Base-by-base conservation (phyloP, 2,888 invertebrate genomes). In the Pycnomerus fuliginosus region DNA sequence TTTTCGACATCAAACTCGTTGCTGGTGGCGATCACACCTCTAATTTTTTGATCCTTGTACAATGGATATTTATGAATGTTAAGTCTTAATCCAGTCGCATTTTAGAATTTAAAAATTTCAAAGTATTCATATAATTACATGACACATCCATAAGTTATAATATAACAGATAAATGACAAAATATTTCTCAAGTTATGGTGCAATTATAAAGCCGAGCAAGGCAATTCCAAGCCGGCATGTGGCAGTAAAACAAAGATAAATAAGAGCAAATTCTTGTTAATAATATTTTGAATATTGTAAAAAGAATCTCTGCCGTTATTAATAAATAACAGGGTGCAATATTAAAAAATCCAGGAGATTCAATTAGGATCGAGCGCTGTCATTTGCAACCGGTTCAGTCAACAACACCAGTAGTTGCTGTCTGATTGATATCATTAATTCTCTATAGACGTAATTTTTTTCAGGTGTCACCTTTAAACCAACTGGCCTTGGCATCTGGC, bases 121-220 rank as follows among this genome's bases (percentile, higher is more conserved):
- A 37, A 35, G 44, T 38, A 52, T 50, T 36, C 39, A 39, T 42
- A 45, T 48, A 50, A 53, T 50, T 48, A 45, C 35, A 30, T 44
- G 53, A 48, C 50, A 48, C 40, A 47, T 49, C 25, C 35, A 48
- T 50, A 49, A 24, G 36, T 50, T 50, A 51, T 44, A 49, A n/a
- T 44, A 51, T 46, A 32, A 45, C 48, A 51, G 42, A 49, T 53
- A 51, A 51, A 53, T 48, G 53, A 51, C 51, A 44, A 47, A 53
- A 48, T 50, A 50, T 53, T 53, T 53, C 53, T 43, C 50, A 37
- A 40, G 43, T 48, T 48, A 48, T 53, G 44, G 44, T 39, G 49
- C 50, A 50, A 53, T 53, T 53, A 53, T 45, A 38, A 37, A 33
- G 33, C 25, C 33, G 34, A 30, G 40, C 41, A 47, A 40, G 29